Conservation (phyloP, 2,888 invertebrate species). For the Drosophila antonietae region DNA sequence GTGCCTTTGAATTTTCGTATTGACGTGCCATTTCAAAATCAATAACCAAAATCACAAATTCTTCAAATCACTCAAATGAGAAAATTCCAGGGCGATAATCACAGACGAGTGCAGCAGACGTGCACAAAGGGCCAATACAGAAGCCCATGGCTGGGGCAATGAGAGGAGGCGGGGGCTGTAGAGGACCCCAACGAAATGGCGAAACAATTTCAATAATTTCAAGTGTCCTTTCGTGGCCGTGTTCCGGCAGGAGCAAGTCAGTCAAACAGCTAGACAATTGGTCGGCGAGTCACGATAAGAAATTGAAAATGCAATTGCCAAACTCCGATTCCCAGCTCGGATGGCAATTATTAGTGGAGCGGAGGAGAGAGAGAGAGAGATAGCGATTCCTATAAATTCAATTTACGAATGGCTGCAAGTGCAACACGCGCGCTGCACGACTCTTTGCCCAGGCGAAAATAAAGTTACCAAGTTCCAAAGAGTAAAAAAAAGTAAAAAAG, state of each 20-base stretch:
- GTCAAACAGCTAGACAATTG: constrained; percentile 60
- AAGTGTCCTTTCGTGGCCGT: constrained; percentile 76
- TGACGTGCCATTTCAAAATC: constrained; percentile 68
- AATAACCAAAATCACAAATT: constrained; percentile 80
- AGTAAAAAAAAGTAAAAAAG: constrained; percentile 1
- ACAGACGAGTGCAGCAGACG: constrained; percentile 54
- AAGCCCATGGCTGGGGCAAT: not conserved
- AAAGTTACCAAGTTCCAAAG: constrained; percentile 25
- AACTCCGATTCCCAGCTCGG: constrained; percentile 49
- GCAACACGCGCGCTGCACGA: constrained; percentile 72
- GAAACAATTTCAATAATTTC: constrained; percentile 81
- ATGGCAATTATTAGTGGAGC: constrained; percentile 56
- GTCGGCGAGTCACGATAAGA: constrained; percentile 75
- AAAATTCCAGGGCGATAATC: constrained; percentile 77
- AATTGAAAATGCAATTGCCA: constrained; percentile 72
- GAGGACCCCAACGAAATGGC: constrained; percentile 59
- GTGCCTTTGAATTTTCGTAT: constrained; percentile 39
- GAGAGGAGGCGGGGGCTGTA: not conserved
- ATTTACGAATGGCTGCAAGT: constrained; percentile 74
- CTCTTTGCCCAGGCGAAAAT: constrained; percentile 40
- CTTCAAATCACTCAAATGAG: constrained; percentile 78
- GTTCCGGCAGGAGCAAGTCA: constrained; percentile 56
- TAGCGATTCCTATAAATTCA: constrained; percentile 69
- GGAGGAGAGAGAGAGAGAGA: not conserved
- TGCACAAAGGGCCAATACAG: constrained; percentile 31